A percentile compares a stretch with the other conserved stretches of the same genome.
These are phyloP conservation scores for Lepidocolaptes lacrymiger DNA, from an alignment of 2,797 vertebrate genomes.

Conservation along the genomic window DNA sequence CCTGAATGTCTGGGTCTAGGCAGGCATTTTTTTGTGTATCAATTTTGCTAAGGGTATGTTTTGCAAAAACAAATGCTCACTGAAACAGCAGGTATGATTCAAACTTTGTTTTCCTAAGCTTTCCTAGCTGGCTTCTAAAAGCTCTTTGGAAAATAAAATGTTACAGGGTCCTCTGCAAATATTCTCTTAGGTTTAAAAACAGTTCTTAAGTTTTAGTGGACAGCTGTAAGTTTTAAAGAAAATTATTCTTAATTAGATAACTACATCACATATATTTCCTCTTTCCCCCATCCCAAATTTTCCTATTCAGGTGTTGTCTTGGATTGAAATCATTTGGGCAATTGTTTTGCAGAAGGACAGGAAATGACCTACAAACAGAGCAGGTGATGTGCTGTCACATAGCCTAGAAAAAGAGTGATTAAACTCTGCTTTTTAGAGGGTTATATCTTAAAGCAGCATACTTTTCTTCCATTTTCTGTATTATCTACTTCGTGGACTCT, in stretches of 20 bases:
- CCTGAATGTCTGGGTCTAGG: not conserved
- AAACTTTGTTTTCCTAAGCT: not conserved
- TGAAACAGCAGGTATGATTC: not conserved
- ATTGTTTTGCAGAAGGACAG: not conserved
- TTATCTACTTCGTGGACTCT: not conserved
- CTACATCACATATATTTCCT: not conserved
- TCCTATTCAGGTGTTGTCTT: not conserved
- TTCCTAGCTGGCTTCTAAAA: not conserved
- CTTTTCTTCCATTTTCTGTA: not conserved
- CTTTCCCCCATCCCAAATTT: not conserved
- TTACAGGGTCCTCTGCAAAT: not conserved
- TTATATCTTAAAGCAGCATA: not conserved
- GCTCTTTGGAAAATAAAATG: not conserved
- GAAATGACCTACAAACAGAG: constrained; percentile 36
- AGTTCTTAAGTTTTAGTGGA: not conserved
- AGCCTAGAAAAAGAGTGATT: constrained; percentile 16
- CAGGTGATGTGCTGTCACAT: constrained; percentile 14
- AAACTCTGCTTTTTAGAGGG: not conserved
- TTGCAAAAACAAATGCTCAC: not conserved
- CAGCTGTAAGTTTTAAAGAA: not conserved
- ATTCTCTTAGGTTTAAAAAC: not conserved
- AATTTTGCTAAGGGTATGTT: not conserved
- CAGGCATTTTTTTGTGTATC: not conserved
- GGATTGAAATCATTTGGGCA: not conserved
- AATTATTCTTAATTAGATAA: not conserved